Conservation (phyloP, 2,888 invertebrate species). For the Eupeodes luniger region DNA sequence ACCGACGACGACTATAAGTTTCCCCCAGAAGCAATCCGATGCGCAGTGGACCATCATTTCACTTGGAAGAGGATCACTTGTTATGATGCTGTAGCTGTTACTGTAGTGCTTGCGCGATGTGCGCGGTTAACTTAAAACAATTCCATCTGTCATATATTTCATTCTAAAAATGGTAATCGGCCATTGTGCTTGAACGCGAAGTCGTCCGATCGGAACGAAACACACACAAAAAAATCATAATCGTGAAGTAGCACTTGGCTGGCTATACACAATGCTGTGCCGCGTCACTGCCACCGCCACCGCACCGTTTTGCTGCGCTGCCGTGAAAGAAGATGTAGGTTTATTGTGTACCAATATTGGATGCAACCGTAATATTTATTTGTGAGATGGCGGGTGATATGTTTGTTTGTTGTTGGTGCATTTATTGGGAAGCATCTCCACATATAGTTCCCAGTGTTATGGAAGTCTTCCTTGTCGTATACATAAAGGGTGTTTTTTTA, state of each 20-base stretch:
- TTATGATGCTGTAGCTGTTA: not conserved
- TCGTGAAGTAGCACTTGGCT: constrained; percentile 69
- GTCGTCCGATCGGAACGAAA: constrained; percentile 17
- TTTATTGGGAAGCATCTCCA: constrained; percentile 66
- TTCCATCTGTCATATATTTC: constrained; percentile 76
- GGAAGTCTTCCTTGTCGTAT: constrained; percentile 12
- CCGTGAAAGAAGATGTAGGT: constrained; percentile 6
- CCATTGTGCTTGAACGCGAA: constrained; percentile 57
- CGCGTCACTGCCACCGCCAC: not conserved
- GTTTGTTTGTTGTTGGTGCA: constrained; percentile 41
- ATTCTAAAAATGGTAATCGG: constrained; percentile 76
- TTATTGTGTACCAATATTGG: constrained; percentile 6
- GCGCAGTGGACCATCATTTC: not conserved
- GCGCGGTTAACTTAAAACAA: constrained; percentile 72
- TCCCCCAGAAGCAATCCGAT: constrained; percentile 24
- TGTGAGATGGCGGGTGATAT: constrained; percentile 32
- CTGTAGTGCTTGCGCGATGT: not conserved
- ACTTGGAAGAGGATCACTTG: constrained; percentile 41
- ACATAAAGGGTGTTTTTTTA: too few species aligned
- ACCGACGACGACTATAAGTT: not conserved
- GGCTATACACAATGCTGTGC: too few species aligned
- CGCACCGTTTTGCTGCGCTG: constrained; percentile 20
- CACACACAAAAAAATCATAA: constrained; percentile 66
- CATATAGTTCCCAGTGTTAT: constrained; percentile 69
- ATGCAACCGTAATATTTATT: constrained; percentile 44